phyloP scores from a whole-genome alignment of 2,888 invertebrate genomes.

The Cryptus viduatorius region DNA sequence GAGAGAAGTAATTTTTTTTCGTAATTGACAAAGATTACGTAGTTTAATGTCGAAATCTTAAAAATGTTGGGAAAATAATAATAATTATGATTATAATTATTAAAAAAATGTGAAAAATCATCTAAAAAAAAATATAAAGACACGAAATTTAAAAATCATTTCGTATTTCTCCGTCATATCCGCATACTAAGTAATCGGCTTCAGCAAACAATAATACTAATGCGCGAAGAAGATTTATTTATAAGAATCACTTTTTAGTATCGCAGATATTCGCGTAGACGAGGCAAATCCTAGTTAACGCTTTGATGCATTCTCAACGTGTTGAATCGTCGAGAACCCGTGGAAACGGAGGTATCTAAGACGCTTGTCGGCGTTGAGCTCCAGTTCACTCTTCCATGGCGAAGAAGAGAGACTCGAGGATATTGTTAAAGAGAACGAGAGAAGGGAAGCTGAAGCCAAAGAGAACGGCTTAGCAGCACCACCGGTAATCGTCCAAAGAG shows the following conservation, averaged over 20 bases:
- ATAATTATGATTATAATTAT: too few species aligned
- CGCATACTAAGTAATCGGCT: neutral
- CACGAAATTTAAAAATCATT: too few species aligned
- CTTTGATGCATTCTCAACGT: slow-evolving; percentile 32
- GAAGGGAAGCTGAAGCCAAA: neutral
- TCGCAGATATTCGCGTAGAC: slow-evolving; percentile 32
- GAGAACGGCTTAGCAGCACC: slow-evolving; percentile 17
- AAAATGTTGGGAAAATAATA: neutral
- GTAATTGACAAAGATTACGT: neutral
- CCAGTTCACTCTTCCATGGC: slow-evolving; percentile 8
- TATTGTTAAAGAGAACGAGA: slow-evolving; percentile 12
- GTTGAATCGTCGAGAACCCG: slow-evolving; percentile 21
- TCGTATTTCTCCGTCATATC: too few species aligned
- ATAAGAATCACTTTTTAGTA: slow-evolving; percentile 9
- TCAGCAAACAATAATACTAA: neutral
- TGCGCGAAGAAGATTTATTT: neutral
- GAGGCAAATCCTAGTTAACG: slow-evolving; percentile 46
- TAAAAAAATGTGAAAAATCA: too few species aligned
- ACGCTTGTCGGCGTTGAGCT: slow-evolving; percentile 1
- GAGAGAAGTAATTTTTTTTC: neutral
- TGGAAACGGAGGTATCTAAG: neutral
- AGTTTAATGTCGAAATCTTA: neutral
- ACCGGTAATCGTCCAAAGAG: slow-evolving; percentile 21
- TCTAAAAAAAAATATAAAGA: too few species aligned
- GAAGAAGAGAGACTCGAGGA: slow-evolving; percentile 9